Evolutionary conservation across 2,888 invertebrate species (phyloP).

Genomic region (Pseudoips prasinana): DNA sequence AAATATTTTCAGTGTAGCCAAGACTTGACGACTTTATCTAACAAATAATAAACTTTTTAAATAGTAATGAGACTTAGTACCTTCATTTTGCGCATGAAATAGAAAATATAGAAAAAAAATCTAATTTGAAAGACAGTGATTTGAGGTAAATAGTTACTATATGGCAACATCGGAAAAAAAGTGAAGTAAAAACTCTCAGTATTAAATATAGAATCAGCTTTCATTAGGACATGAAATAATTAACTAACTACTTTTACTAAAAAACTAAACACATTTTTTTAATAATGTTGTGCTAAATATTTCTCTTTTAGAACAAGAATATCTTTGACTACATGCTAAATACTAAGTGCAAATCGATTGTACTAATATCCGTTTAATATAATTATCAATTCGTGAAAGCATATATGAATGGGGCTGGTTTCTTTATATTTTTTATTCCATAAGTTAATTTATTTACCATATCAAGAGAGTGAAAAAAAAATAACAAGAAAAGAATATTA

Average conservation of each 20-base stretch:
- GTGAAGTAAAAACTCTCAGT: conserved; percentile 33
- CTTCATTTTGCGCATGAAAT: conserved; percentile 19
- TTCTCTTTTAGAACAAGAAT: conserved; percentile 42
- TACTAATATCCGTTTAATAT: conserved; percentile 59
- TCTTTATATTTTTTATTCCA: background rate
- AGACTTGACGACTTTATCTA: conserved; percentile 23
- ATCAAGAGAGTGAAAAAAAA: background rate
- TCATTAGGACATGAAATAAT: conserved; percentile 38
- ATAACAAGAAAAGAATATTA: background rate
- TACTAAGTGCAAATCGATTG: conserved; percentile 65
- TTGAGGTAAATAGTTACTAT: conserved; percentile 73
- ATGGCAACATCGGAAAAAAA: conserved; percentile 72
- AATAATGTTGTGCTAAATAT: conserved; percentile 56
- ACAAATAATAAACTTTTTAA: conserved; percentile 29
- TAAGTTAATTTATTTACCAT: too few relatives aligned
- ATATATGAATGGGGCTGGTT: conserved; percentile 48
- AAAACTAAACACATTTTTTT: conserved; percentile 38
- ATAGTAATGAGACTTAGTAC: conserved; percentile 22
- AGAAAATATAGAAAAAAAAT: conserved; percentile 17
- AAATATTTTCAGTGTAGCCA: conserved; percentile 33
- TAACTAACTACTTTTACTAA: conserved; percentile 57
- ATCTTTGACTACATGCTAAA: conserved; percentile 44
- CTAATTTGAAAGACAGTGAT: conserved; percentile 48
- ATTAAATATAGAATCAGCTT: conserved; percentile 31
- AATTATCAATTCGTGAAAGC: conserved; percentile 55